Evolutionary conservation across 2,113 vertebrate genomes (phyloP).

Genomic region (Phodopus roborovskii): DNA sequence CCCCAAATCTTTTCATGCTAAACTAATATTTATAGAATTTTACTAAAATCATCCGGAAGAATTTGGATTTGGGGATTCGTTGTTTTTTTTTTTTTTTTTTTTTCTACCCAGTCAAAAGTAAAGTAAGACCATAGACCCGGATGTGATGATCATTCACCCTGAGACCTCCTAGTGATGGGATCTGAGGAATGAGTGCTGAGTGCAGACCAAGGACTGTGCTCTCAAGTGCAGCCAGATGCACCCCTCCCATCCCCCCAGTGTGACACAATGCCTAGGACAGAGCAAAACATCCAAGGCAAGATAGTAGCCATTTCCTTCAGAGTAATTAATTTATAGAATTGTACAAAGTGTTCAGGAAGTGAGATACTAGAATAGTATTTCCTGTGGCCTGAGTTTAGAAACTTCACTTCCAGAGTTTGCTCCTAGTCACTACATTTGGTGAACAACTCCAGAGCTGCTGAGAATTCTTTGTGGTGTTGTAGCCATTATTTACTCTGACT

Average conservation of each 20-base stretch:
- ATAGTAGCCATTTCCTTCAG: conserved; percentile 70
- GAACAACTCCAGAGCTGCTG: not conserved
- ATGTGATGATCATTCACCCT: not conserved
- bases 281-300: not conserved
- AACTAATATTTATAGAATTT: conserved; percentile 22
- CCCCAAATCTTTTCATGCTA: not conserved
- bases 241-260: no score
- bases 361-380: conserved; percentile 70
- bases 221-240: rapidly evolving
- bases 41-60: not conserved
- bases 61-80: not conserved
- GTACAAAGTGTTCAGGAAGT: conserved; percentile 49
- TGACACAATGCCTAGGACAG: rapidly evolving
- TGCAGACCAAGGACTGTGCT: not conserved
- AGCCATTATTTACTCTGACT: conserved; percentile 13
- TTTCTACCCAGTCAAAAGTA: not conserved
- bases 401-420: conserved; percentile 74
- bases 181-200: not conserved
- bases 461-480: conserved; percentile 27
- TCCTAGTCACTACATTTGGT: conserved; percentile 41
- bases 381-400: conserved; percentile 59
- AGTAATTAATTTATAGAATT: conserved; percentile 46
- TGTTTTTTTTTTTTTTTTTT: not conserved
- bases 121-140: conserved; percentile 20
- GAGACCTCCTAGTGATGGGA: no score